Conservation (phyloP, 2,113 vertebrate genomes). For the Atlantisia rogersi region DNA sequence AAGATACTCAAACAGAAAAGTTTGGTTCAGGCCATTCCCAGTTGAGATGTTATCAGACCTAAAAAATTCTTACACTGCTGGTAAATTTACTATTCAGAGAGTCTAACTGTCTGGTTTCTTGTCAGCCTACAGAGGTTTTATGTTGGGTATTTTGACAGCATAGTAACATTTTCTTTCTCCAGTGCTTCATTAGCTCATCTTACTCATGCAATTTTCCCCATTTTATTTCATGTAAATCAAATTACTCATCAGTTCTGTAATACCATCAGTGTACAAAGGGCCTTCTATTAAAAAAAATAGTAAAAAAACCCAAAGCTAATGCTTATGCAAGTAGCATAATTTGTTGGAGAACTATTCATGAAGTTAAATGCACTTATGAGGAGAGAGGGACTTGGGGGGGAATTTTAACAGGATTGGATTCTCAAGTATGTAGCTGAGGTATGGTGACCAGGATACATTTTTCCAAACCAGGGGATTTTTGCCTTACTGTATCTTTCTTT, state of each 20-base stretch:
- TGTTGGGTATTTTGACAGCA: neutral
- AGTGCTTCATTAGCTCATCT: conserved; percentile 55
- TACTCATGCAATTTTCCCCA: conserved; percentile 58
- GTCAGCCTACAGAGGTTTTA: conserved; percentile 35
- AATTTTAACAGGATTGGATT: neutral
- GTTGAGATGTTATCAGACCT: conserved; percentile 35
- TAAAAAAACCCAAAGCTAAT: neutral
- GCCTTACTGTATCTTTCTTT: neutral
- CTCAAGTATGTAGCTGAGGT: neutral
- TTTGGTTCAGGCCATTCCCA: neutral
- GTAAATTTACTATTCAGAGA: conserved; percentile 58
- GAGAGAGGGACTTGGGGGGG: neutral
- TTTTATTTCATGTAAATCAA: conserved; percentile 59
- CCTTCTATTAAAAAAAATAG: neutral
- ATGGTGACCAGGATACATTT: neutral
- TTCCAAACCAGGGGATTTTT: neutral
- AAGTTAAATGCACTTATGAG: neutral
- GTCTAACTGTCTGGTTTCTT: conserved; percentile 55
- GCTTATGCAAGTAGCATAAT: neutral
- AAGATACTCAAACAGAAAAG: neutral
- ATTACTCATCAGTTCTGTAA: conserved; percentile 49
- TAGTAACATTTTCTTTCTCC: conserved; percentile 59
- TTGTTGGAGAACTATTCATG: neutral
- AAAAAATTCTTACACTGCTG: conserved; percentile 18
- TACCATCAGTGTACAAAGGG: conserved; percentile 19